These are phyloP conservation scores for Yasuhikotakia modesta DNA, from an alignment of 2,797 vertebrate genomes.

Conservation along the genomic window DNA sequence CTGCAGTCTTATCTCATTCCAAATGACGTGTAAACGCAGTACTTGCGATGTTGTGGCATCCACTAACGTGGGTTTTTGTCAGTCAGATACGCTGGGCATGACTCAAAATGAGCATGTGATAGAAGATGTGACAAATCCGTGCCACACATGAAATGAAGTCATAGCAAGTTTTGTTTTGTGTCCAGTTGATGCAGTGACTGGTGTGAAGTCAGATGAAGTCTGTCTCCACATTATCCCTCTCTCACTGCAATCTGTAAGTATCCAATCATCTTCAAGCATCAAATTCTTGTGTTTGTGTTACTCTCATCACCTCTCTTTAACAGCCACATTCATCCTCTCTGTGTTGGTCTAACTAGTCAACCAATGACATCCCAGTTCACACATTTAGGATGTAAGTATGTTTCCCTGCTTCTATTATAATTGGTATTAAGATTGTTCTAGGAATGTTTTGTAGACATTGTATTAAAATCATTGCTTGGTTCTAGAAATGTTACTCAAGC, in stretches of 20 bases:
- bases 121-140: constrained; percentile 46
- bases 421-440: no score
- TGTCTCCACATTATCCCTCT: constrained; percentile 31
- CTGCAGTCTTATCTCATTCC: constrained; percentile 16
- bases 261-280: constrained; percentile 29
- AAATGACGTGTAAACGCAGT: constrained; percentile 13
- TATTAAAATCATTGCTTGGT: no score
- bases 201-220: constrained; percentile 26
- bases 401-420: no score
- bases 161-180: constrained; percentile 39
- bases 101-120: constrained; percentile 44
- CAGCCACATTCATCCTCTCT: not conserved
- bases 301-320: constrained; percentile 35
- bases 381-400: no score
- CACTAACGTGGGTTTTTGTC: constrained; percentile 26
- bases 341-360: no score
- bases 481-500: no score
- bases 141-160: constrained; percentile 33
- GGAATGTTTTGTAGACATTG: no score
- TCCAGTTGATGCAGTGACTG: constrained; percentile 42
- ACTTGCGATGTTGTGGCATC: not conserved
- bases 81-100: constrained; percentile 28
- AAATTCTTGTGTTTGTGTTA: constrained; percentile 12
- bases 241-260: constrained; percentile 33
- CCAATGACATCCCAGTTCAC: no score